Evolutionary conservation across 2,888 invertebrate species (phyloP).

Genomic region (Cynaeus angustus): DNA sequence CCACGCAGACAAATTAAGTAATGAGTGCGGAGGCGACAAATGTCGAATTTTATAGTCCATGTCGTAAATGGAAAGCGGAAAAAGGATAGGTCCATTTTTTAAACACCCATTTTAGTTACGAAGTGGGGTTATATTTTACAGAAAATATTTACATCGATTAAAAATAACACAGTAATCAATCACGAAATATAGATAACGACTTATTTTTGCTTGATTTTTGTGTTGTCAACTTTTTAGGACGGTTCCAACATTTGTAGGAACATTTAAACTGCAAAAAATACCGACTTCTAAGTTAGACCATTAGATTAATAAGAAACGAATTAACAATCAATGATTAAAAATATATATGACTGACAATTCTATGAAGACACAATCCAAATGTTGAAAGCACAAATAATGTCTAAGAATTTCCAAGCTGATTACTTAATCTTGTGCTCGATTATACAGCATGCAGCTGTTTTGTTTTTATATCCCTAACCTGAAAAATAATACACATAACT

Average conservation of each 20-base stretch:
- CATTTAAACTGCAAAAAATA: conserved; percentile 44
- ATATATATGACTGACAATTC: conserved; percentile 20
- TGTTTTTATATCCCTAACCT: conserved; percentile 32
- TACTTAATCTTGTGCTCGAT: conserved; percentile 26
- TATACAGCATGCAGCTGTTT: conserved; percentile 11
- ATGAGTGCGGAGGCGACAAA: too few species aligned
- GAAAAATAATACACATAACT: conserved; percentile 29
- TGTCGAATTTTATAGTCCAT: too few species aligned
- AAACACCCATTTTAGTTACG: conserved; percentile 15
- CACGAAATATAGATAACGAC: conserved; percentile 45
- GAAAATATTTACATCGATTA: conserved; percentile 46
- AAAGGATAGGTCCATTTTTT: not conserved
- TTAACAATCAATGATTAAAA: conserved; percentile 32
- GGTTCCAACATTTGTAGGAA: conserved; percentile 47
- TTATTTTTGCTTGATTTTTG: conserved; percentile 40
- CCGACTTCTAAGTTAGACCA: conserved; percentile 40
- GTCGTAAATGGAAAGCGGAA: not conserved
- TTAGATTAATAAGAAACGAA: conserved; percentile 28
- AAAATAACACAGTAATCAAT: conserved; percentile 50
- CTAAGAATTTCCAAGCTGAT: conserved; percentile 9
- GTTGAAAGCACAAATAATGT: conserved; percentile 14
- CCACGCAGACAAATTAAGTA: too few species aligned
- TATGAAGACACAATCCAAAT: conserved; percentile 38
- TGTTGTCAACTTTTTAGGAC: conserved; percentile 38
- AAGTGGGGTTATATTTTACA: conserved; percentile 49